These are phyloP conservation scores for Idaea straminata DNA, from an alignment of 2,888 invertebrate genomes.

Conservation along the genomic window DNA sequence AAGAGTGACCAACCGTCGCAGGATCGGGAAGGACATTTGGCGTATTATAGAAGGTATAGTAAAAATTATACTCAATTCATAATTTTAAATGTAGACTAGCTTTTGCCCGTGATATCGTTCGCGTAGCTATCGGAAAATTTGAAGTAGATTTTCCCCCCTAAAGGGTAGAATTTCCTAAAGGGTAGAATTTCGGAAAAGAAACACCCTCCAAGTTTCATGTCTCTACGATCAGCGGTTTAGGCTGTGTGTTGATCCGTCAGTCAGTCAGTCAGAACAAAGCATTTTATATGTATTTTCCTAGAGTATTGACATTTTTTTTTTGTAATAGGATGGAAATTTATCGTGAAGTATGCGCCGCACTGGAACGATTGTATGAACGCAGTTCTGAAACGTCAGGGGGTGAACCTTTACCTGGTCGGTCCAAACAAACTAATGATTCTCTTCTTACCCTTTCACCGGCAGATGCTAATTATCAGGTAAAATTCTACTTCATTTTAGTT, in stretches of 20 bases:
- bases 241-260: too few relatives aligned
- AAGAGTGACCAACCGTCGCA: conserved; percentile 89
- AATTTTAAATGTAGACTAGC: too few relatives aligned
- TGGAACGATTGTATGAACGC: conserved; percentile 85
- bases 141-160: too few relatives aligned
- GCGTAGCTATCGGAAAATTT: too few relatives aligned
- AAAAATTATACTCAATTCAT: background rate
- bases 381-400: conserved; percentile 69
- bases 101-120: too few relatives aligned
- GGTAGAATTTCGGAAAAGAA: too few relatives aligned
- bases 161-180: too few relatives aligned
- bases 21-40: conserved; percentile 90
- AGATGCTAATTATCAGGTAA: conserved; percentile 71
- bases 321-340: conserved; percentile 90
- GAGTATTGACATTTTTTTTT: background rate
- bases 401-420: conserved; percentile 56
- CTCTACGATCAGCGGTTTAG: too few relatives aligned
- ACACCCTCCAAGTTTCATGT: too few relatives aligned
- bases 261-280: too few relatives aligned
- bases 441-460: conserved; percentile 61
- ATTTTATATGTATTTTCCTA: too few relatives aligned
- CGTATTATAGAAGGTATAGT: conserved; percentile 82
- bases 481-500: background rate
- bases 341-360: conserved; percentile 89
- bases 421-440: conserved; percentile 44